Conservation (phyloP, 1,140 invertebrate species). For the silkworm (Bombyx mori) region ASM3026992v2 NC_085127.1:12323001-12323500, state of each 20-base stretch:
- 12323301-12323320: constrained; percentile 8
- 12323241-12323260: constrained; percentile 2
- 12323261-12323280: constrained; percentile 29
- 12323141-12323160: background rate
- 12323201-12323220: constrained; percentile 2
- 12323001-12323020: no score
- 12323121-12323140: background rate
- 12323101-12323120: background rate
- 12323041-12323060: background rate
- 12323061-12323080: background rate
- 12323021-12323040: background rate
- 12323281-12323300: constrained; percentile 21
- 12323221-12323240: background rate
- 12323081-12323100: background rate
- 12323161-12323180: constrained; percentile 4
- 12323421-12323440: no score
- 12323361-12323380: no score
- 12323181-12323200: background rate
- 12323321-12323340: no score
- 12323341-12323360: no score
- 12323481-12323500: no score
- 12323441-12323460: no score
- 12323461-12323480: no score
- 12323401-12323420: no score
- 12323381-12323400: no score